These are phyloP conservation scores for Datnioides undecimradiatus DNA, from an alignment of 2,113 vertebrate species.

Conservation along the genomic window DNA sequence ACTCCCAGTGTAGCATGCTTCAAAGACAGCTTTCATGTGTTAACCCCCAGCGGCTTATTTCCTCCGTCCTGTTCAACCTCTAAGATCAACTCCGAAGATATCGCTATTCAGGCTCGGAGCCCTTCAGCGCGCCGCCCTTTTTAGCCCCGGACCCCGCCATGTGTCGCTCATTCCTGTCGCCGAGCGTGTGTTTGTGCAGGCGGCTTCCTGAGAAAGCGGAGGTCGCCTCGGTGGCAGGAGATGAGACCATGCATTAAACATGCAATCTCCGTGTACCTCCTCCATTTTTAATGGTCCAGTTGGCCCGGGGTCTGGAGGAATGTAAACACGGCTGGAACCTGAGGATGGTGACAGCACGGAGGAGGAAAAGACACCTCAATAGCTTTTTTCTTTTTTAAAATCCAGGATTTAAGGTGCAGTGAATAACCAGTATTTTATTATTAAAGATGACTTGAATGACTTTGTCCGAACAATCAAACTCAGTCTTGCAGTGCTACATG, in stretches of 20 bases:
- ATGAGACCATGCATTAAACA: conserved; percentile 72
- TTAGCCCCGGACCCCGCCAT: conserved; percentile 29
- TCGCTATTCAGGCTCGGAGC: conserved; percentile 6
- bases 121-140: conserved; percentile 11
- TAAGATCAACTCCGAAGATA: conserved; percentile 31
- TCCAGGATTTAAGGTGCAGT: neutral
- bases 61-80: conserved; percentile 38
- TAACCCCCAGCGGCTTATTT: conserved; percentile 8
- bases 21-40: conserved; percentile 52
- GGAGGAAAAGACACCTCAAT: neutral
- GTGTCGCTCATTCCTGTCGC: conserved; percentile 27
- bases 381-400: neutral
- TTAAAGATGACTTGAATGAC: neutral
- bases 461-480: too few species aligned
- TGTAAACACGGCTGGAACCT: conserved; percentile 56
- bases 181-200: conserved; percentile 23
- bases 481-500: too few species aligned
- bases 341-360: conserved; percentile 29
- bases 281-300: conserved; percentile 63
- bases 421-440: neutral
- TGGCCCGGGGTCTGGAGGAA: conserved; percentile 37
- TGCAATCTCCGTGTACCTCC: conserved; percentile 38
- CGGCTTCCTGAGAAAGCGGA: conserved; percentile 52
- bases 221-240: conserved; percentile 35
- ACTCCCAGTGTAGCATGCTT: conserved; percentile 37